Percentiles rank a stretch among this genome's conserved stretches.
These are phyloP conservation scores for Acromyrmex heyeri DNA, from an alignment of 1,140 invertebrate species.

Conservation along the genomic window DNA sequence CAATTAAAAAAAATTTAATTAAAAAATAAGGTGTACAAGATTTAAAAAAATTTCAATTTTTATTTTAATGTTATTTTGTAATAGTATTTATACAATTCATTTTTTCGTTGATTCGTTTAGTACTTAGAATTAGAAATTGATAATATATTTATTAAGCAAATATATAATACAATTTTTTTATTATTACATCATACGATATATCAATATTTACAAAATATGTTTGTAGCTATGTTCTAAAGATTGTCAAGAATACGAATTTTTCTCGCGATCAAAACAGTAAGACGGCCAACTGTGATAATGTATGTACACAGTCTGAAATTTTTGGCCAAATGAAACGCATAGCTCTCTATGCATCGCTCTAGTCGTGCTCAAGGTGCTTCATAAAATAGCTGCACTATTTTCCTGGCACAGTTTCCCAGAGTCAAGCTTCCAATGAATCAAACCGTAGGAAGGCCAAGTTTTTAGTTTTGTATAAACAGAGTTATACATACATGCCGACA, in stretches of 20 bases:
- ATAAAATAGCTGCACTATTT: conserved; percentile 82
- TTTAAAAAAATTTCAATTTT: background rate
- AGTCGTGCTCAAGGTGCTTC: conserved; percentile 75
- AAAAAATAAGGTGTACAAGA: background rate
- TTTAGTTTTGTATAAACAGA: conserved; percentile 70
- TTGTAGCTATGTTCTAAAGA: background rate
- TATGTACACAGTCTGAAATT: conserved; percentile 11
- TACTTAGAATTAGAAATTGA: background rate
- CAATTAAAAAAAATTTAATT: background rate
- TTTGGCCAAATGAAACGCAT: conserved; percentile 68
- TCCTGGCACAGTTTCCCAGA: conserved; percentile 80
- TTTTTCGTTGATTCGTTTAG: background rate
- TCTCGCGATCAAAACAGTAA: conserved; percentile 24
- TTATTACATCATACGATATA: background rate
- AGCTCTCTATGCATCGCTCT: conserved; percentile 45
- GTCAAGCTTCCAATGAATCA: conserved; percentile 74
- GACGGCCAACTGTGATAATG: background rate
- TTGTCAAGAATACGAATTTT: background rate
- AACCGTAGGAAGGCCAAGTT: conserved; percentile 75
- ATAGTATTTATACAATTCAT: background rate
- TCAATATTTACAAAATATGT: conserved; percentile 33
- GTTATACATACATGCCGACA: conserved; percentile 4
- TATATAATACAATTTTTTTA: background rate
- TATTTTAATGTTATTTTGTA: background rate
- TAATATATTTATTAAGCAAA: background rate